These are phyloP conservation scores for Stramonita haemastoma DNA, from an alignment of 2,888 invertebrate species.

Conservation along the genomic window DNA sequence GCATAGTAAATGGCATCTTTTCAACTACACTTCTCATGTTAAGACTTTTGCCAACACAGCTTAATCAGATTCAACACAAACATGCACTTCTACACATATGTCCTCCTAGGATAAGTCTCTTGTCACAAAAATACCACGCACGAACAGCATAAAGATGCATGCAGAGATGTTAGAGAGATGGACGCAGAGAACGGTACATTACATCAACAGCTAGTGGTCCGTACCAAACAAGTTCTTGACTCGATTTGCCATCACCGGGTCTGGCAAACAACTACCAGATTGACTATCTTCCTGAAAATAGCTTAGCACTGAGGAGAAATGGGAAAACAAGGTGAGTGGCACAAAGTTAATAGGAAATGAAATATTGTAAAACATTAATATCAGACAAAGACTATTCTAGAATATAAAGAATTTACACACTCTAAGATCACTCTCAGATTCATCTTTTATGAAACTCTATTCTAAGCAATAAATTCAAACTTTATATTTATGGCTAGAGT, in stretches of 20 bases:
- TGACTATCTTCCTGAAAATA: conserved; percentile 35
- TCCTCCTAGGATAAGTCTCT: too few relatives aligned
- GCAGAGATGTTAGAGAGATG: conserved; percentile 18
- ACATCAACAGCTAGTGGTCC: conserved; percentile 23
- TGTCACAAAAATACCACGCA: not conserved
- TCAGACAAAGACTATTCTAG: not conserved
- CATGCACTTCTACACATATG: not conserved
- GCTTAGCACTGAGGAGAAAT: conserved; percentile 35
- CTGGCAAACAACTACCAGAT: conserved; percentile 30
- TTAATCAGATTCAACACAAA: not conserved
- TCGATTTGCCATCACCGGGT: conserved; percentile 27
- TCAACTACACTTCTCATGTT: too few relatives aligned
- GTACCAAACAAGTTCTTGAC: conserved; percentile 34
- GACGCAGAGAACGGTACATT: not conserved
- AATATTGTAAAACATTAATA: too few relatives aligned
- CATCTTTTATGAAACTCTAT: not conserved
- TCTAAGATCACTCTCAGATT: not conserved
- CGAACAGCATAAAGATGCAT: not conserved
- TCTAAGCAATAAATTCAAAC: not conserved
- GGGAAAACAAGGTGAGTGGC: conserved; percentile 13
- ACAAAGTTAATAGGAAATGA: conserved; percentile 10
- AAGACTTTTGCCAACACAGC: too few relatives aligned
- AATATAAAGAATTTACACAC: not conserved
- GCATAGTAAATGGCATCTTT: too few relatives aligned
- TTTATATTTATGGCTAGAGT: too few relatives aligned